Percentiles rank a stretch among this genome's conserved stretches.
phyloP scores from a whole-genome alignment of 2,797 vertebrate genomes.

The Choloepus didactylus region DNA sequence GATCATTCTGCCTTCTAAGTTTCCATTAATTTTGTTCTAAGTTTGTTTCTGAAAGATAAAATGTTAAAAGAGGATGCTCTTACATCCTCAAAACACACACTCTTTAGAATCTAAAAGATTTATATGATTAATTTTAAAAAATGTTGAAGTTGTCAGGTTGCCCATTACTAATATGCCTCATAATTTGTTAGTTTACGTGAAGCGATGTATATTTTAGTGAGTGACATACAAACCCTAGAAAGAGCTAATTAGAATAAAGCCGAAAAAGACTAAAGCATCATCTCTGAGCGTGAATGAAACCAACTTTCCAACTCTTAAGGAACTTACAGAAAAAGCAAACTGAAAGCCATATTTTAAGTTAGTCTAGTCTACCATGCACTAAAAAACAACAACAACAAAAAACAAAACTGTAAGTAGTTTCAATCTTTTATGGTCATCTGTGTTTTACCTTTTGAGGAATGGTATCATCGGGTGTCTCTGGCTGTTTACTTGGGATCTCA shows the following conservation, averaged over 20 bases:
- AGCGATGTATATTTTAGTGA: slow-evolving; percentile 85
- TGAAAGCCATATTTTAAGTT: slow-evolving; percentile 86
- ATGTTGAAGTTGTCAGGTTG: slow-evolving; percentile 56
- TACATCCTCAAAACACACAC: slow-evolving; percentile 41
- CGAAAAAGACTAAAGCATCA: slow-evolving; percentile 63
- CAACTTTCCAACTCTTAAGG: slow-evolving; percentile 73
- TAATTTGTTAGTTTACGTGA: slow-evolving; percentile 76
- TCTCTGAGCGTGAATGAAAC: slow-evolving; percentile 48
- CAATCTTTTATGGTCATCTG: slow-evolving; percentile 77
- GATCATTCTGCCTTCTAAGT: background rate
- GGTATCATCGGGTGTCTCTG: slow-evolving; percentile 89
- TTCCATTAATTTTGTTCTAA: background rate
- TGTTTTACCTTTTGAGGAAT: slow-evolving; percentile 92
- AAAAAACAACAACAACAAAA: slow-evolving; percentile 43
- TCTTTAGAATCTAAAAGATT: background rate
- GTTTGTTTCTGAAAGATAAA: slow-evolving; percentile 32
- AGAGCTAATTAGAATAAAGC: slow-evolving; percentile 80
- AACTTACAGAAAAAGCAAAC: slow-evolving; percentile 80
- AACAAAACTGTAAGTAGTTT: slow-evolving; percentile 73
- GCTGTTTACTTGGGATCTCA: slow-evolving; percentile 90
- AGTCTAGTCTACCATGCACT: slow-evolving; percentile 89
- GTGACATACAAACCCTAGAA: slow-evolving; percentile 77
- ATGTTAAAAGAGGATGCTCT: background rate
- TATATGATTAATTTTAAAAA: background rate
- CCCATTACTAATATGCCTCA: slow-evolving; percentile 86